Evolutionary conservation across 2,888 invertebrate species (phyloP).

Genomic region (Pachliopta kotzebuea): DNA sequence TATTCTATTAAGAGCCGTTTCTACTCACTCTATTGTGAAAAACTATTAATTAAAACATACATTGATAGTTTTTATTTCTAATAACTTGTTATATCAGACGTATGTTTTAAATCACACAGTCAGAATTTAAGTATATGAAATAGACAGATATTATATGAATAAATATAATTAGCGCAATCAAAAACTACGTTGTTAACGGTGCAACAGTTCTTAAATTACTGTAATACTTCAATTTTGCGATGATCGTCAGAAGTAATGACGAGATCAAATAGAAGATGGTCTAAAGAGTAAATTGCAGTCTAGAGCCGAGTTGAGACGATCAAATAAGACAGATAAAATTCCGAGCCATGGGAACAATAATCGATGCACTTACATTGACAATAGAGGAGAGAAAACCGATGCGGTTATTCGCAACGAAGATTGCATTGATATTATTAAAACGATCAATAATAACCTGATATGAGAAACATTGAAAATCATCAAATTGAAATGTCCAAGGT

Average conservation of each 20-base stretch:
- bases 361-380: constrained; percentile 77
- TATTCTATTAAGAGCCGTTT: no score
- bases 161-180: background rate
- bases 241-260: constrained; percentile 62
- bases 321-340: constrained; percentile 58
- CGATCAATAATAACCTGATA: constrained; percentile 73
- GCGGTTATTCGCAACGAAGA: constrained; percentile 66
- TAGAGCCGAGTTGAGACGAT: constrained; percentile 51
- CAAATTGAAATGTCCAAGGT: constrained; percentile 68
- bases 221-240: constrained; percentile 40
- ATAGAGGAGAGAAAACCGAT: constrained; percentile 43
- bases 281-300: constrained; percentile 46
- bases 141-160: background rate
- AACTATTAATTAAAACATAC: no score
- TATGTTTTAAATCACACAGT: background rate
- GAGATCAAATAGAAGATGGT: constrained; percentile 52
- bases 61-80: no score
- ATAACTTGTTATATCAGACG: background rate
- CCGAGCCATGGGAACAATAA: constrained; percentile 72
- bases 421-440: constrained; percentile 66
- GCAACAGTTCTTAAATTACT: constrained; percentile 22
- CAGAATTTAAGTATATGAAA: background rate
- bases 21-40: no score
- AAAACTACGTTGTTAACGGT: background rate
- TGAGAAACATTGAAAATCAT: constrained; percentile 54